Percentiles rank a stretch among this genome's conserved stretches.
Evolutionary conservation across 2,888 invertebrate species (phyloP).

Genomic region (Cerastis rubricosa): DNA sequence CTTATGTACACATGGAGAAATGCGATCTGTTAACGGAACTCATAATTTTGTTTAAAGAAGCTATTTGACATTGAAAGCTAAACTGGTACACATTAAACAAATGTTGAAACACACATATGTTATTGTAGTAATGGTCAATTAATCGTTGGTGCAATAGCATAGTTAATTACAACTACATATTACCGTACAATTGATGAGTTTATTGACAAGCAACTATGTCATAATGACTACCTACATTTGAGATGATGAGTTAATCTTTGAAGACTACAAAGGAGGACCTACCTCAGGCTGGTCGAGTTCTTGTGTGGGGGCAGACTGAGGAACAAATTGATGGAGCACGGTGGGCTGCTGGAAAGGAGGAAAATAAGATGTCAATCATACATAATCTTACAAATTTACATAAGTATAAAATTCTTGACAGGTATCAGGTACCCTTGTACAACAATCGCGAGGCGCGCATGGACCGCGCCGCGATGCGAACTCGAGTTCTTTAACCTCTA

Average conservation of each 20-base stretch:
- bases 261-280: slow-evolving; percentile 56
- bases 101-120: slow-evolving; percentile 1
- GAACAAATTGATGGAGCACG: slow-evolving; percentile 86
- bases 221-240: background rate
- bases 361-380: slow-evolving; percentile 38
- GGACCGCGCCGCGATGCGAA: slow-evolving; percentile 69
- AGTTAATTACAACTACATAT: slow-evolving; percentile 18
- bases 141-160: slow-evolving; percentile 21
- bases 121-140: slow-evolving; percentile 35
- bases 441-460: slow-evolving; percentile 61
- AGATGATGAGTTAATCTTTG: slow-evolving; percentile 9
- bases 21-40: slow-evolving; percentile 19
- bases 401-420: slow-evolving; percentile 15
- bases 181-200: slow-evolving; percentile 14
- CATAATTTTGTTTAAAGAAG: slow-evolving; percentile 24
- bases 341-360: slow-evolving; percentile 80
- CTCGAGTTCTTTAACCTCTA: slow-evolving; percentile 76
- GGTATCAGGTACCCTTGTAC: slow-evolving; percentile 34
- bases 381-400: background rate
- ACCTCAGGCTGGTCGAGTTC: slow-evolving; percentile 88
- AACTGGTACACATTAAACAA: slow-evolving; percentile 22
- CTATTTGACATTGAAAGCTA: slow-evolving; percentile 15
- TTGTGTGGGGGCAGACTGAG: slow-evolving; percentile 87
- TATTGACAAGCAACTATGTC: slow-evolving; percentile 24
- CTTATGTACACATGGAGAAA: slow-evolving; percentile 11